Conservation (phyloP, 2,888 invertebrate species). For the Cantharis rustica region DNA sequence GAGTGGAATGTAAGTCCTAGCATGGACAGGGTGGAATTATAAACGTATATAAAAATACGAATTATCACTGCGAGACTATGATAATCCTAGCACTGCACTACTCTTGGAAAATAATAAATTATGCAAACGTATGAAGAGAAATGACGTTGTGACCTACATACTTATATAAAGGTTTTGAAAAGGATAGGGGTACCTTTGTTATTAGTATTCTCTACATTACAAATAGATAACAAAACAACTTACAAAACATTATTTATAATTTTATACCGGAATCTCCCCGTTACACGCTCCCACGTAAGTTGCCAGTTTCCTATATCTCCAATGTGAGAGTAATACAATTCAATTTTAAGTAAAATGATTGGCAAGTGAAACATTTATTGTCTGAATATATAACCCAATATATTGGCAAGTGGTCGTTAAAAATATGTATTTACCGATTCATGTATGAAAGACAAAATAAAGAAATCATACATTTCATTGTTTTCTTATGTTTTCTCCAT, state of each 20-base stretch:
- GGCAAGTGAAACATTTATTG: no score
- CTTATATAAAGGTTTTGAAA: background rate
- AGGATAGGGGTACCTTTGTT: no score
- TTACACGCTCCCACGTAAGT: no score
- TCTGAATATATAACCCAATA: no score
- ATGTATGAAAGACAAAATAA: background rate
- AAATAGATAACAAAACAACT: background rate
- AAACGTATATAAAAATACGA: background rate
- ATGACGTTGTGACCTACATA: background rate
- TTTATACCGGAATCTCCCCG: no score
- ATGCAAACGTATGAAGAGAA: background rate
- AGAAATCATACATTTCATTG: background rate
- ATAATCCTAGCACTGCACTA: no score
- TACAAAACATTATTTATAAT: background rate
- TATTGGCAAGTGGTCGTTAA: no score
- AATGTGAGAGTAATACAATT: no score
- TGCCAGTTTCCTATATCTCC: no score
- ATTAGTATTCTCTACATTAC: background rate
- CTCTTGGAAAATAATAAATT: background rate
- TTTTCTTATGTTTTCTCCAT: background rate
- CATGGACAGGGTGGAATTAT: background rate
- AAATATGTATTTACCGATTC: background rate
- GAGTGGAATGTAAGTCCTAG: no score
- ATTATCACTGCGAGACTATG: background rate
- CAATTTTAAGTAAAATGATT: no score